Evolutionary conservation across 2,113 vertebrate species (phyloP).

Genomic region (Eretmochelys imbricata): DNA sequence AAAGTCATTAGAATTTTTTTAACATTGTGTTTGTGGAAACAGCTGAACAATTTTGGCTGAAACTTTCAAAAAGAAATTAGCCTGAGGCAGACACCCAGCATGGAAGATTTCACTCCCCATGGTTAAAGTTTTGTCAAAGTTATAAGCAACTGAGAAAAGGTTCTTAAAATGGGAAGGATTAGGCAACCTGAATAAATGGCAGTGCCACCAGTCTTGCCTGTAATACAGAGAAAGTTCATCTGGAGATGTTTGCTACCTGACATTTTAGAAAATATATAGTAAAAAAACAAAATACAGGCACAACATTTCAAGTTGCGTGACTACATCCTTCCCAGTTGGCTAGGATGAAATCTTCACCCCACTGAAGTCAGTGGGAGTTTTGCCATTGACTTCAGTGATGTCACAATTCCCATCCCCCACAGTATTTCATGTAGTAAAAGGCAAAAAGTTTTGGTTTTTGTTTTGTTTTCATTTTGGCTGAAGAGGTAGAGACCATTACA

Average conservation of each 20-base stretch:
- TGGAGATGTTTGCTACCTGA: neutral
- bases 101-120: neutral
- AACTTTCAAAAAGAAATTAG: neutral
- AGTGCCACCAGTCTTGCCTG: neutral
- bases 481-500: neutral
- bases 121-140: neutral
- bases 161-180: neutral
- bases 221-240: neutral
- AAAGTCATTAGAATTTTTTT: neutral
- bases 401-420: neutral
- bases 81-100: neutral
- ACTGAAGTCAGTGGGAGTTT: neutral
- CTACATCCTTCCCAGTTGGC: neutral
- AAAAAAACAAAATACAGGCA: neutral
- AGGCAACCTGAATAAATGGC: neutral
- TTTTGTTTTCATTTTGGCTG: neutral
- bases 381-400: neutral
- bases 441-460: neutral
- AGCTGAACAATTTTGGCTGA: neutral
- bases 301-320: neutral
- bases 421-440: neutral
- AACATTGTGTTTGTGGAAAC: neutral
- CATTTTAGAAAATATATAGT: neutral
- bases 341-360: neutral
- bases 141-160: neutral